These are phyloP conservation scores for Ptilonorhynchus violaceus DNA, from an alignment of 2,113 vertebrate species.

Conservation along the genomic window DNA sequence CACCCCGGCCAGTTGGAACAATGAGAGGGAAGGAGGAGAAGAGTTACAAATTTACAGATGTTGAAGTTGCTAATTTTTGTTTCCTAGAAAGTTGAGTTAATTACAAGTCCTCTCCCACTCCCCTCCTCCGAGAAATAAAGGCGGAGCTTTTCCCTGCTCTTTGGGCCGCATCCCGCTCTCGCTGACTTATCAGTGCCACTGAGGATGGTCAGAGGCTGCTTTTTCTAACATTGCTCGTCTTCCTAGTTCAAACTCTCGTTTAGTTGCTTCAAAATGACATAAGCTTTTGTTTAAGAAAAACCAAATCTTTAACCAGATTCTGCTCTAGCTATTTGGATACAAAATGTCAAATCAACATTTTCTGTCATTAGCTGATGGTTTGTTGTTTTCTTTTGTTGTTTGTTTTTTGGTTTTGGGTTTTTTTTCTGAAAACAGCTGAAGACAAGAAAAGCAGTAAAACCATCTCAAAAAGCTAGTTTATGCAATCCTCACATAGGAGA, in stretches of 20 bases:
- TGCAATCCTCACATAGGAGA: not conserved
- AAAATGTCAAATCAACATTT: slow-evolving; percentile 7
- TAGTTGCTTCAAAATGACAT: not conserved
- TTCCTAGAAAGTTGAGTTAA: slow-evolving; percentile 15
- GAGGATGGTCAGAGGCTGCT: not conserved
- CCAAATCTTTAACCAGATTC: not conserved
- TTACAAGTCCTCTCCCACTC: not conserved
- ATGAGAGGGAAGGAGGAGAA: not conserved
- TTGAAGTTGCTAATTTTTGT: not conserved
- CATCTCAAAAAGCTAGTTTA: not conserved
- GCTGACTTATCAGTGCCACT: too few relatives aligned
- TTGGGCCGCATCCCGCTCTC: not conserved
- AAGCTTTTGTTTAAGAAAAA: not conserved
- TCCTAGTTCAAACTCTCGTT: not conserved
- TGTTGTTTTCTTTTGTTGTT: not conserved
- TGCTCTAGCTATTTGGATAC: not conserved
- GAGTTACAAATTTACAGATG: slow-evolving; percentile 6
- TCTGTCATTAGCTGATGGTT: not conserved
- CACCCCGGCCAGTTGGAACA: not conserved
- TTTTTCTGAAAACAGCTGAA: not conserved
- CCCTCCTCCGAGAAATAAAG: not conserved
- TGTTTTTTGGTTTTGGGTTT: not conserved
- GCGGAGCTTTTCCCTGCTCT: not conserved
- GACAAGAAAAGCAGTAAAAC: not conserved
- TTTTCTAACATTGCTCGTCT: not conserved